phyloP scores from a whole-genome alignment of 92 coral and sea anemone species.

The Pocillopora meandrina region DNA sequence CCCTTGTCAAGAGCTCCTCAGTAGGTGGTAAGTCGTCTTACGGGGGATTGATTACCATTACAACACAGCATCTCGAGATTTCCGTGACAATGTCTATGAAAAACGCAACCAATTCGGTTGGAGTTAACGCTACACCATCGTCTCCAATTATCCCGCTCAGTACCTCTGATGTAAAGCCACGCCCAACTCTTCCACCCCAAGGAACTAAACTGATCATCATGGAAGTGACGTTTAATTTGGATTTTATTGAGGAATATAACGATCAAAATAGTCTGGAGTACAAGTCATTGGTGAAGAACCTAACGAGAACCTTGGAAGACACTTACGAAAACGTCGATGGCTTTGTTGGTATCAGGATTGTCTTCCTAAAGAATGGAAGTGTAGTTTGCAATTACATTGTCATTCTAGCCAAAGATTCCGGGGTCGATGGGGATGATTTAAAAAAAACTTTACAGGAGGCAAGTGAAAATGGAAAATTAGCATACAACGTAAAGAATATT shows the following conservation, averaged over 20 bases:
- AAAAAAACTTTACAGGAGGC: conserved; percentile 36
- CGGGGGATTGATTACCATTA: not conserved
- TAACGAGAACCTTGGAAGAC: conserved; percentile 20
- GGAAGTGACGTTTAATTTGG: conserved; percentile 47
- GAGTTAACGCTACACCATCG: not conserved
- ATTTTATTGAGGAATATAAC: conserved; percentile 48
- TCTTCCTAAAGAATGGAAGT: conserved; percentile 57
- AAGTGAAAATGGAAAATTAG: conserved; percentile 34
- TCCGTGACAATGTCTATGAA: not conserved
- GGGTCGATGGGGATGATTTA: conserved; percentile 28
- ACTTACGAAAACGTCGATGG: conserved; percentile 41
- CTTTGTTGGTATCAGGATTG: conserved; percentile 45
- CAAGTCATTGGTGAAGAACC: conserved; percentile 30
- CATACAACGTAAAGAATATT: conserved; percentile 42
- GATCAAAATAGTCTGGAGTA: conserved; percentile 48
- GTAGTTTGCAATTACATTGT: conserved; percentile 71
- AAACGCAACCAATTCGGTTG: not conserved
- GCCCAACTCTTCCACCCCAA: conserved; percentile 51
- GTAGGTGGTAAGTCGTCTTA: not conserved
- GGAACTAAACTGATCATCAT: conserved; percentile 42
- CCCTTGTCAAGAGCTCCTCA: not conserved
- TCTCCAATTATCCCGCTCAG: not conserved
- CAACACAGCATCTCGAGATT: not conserved
- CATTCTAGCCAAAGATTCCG: conserved; percentile 43
- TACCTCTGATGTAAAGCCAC: conserved; percentile 2